Evolutionary conservation across 2,113 vertebrate species (phyloP), one percentile per base, ranked within the genome.

Genomic region (Furnarius figulus): DNA sequence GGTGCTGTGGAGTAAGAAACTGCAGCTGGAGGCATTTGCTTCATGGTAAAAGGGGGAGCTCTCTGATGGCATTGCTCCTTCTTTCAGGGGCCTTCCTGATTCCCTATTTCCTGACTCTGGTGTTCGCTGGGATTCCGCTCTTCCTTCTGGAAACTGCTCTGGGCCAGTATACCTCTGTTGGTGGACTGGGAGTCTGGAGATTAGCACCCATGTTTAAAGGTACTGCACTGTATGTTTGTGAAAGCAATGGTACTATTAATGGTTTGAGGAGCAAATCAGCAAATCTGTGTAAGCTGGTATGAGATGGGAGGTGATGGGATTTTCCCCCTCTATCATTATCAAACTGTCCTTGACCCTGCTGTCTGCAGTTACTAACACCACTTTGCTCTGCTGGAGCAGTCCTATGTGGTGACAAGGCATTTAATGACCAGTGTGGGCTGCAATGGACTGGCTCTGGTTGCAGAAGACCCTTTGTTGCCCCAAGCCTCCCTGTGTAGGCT

Each of bases 181-280:
- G 99, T 2, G 99, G 99, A 6, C 95, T 99, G 10, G 99, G 99
- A 13, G 99, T 99, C 59, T 99, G 99, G 99, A 99, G 97, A 95
- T 98, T 99, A 77, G 96, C 99, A 12, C 99, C 99, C 5, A 99
- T 99, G 99, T 99, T 99, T 98, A 99, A 99, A 98, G 99, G 99
- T 99, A 97, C 68, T 86, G 76, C 83, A 17, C 42, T 56, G 8
- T 8, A 13, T 56, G 39, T 88, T 39, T 75, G 52, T 44, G 40
- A 21, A 75, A 56, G 18, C 0, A 16, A 8, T 24, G 19, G 19
- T 31, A 80, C 22, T 14, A 19, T 23, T 14, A 37, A 23, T 24
- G 20, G 4, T 61, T 74, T 84, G 30, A n/a, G 67, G 67, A 73
- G 12, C 3, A 92, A 75, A 66, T 63, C 80, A 78, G 30, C 10